Evolutionary conservation across 2,888 invertebrate species (phyloP).

Genomic region (Buathra laborator): DNA sequence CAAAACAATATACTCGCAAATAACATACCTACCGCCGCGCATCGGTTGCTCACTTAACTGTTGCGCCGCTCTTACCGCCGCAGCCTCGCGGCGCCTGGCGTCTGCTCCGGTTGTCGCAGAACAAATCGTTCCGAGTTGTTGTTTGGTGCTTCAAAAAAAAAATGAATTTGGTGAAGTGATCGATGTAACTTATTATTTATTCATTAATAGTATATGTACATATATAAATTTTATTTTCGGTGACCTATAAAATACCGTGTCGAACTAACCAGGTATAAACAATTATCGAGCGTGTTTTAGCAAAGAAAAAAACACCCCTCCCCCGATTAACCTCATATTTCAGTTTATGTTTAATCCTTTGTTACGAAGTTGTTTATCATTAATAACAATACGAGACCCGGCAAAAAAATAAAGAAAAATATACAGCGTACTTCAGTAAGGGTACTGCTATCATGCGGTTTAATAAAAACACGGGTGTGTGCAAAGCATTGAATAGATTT

Average conservation of each 20-base stretch:
- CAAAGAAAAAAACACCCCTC: background rate
- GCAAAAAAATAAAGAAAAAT: background rate
- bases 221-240: slow-evolving; percentile 27
- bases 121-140: background rate
- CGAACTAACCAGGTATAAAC: slow-evolving; percentile 12
- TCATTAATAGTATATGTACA: background rate
- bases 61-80: background rate
- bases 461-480: no score
- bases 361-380: background rate
- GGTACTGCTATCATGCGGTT: no score
- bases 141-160: slow-evolving; percentile 17
- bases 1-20: background rate
- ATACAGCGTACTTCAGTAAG: background rate
- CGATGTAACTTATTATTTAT: slow-evolving; percentile 5
- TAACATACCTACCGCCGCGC: background rate
- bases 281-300: background rate
- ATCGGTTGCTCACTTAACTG: background rate
- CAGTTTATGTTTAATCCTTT: background rate
- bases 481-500: no score
- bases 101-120: background rate
- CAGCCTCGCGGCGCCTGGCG: slow-evolving; percentile 9
- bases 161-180: slow-evolving; percentile 12
- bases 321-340: slow-evolving; percentile 18
- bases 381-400: background rate
- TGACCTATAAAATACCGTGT: background rate